Conservation (phyloP, 1,140 invertebrate genomes). For the Calephelis virginiensis region DNA sequence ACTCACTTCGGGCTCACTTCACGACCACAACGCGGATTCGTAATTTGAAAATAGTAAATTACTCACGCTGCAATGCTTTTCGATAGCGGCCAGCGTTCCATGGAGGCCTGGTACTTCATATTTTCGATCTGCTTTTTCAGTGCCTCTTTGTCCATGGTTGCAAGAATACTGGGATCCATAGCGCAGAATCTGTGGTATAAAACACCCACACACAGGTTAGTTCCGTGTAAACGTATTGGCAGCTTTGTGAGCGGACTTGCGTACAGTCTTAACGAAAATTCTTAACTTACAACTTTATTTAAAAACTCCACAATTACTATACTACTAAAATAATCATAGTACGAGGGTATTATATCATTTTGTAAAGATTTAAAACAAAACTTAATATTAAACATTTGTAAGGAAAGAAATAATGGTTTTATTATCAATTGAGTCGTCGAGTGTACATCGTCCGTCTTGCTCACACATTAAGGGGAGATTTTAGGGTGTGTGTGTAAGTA, state of each 20-base stretch:
- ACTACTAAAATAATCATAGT: background rate
- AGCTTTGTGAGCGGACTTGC: slow-evolving; percentile 34
- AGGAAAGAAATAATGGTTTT: slow-evolving; percentile 10
- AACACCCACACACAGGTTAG: slow-evolving; percentile 65
- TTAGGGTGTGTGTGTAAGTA: slow-evolving; percentile 50
- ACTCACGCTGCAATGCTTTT: slow-evolving; percentile 97
- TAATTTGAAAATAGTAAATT: slow-evolving; percentile 53
- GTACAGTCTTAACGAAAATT: slow-evolving; percentile 29
- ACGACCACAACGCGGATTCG: slow-evolving; percentile 48
- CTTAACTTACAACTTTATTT: background rate
- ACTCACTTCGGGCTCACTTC: slow-evolving; percentile 58
- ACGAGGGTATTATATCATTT: background rate
- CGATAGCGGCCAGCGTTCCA: slow-evolving; percentile 96
- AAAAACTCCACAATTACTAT: background rate
- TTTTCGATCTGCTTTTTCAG: slow-evolving; percentile 98
- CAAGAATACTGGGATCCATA: slow-evolving; percentile 94
- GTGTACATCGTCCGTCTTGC: slow-evolving; percentile 52
- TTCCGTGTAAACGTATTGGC: slow-evolving; percentile 37
- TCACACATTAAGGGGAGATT: slow-evolving; percentile 53
- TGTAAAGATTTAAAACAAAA: background rate
- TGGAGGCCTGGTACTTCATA: slow-evolving; percentile 96
- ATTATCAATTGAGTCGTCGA: slow-evolving; percentile 36
- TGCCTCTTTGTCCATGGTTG: slow-evolving; percentile 97
- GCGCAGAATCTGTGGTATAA: slow-evolving; percentile 79
- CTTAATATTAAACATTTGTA: slow-evolving; percentile 11